A percentile compares a stretch with the other conserved stretches of the same genome.
These are phyloP conservation scores for Xylota segnis DNA, from an alignment of 2,888 invertebrate species.

Conservation along the genomic window DNA sequence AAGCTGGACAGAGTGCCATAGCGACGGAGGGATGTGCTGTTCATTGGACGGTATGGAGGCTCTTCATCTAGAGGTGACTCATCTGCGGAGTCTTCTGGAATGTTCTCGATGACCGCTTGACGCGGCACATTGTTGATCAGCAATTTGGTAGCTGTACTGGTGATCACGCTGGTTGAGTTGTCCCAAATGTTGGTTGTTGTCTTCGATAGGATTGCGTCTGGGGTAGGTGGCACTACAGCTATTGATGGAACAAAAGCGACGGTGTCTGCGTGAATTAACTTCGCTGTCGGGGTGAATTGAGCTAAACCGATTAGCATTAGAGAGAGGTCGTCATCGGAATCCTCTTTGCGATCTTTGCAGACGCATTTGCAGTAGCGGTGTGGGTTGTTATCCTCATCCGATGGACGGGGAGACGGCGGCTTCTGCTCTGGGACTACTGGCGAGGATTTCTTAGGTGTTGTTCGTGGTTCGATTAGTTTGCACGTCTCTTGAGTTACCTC, in stretches of 20 bases:
- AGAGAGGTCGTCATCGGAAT: conserved; percentile 87
- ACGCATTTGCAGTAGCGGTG: conserved; percentile 80
- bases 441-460: conserved; percentile 77
- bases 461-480: conserved; percentile 82
- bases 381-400: conserved; percentile 55
- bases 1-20: conserved; percentile 91
- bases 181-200: conserved; percentile 84
- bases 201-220: conserved; percentile 85
- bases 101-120: conserved; percentile 82
- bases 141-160: conserved; percentile 79
- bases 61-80: conserved; percentile 90
- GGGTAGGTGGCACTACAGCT: conserved; percentile 91
- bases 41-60: conserved; percentile 90
- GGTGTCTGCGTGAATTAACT: conserved; percentile 85
- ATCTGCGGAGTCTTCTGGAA: conserved; percentile 87
- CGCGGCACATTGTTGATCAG: conserved; percentile 79
- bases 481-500: conserved; percentile 84
- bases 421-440: neutral
- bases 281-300: conserved; percentile 85
- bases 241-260: conserved; percentile 87
- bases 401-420: neutral
- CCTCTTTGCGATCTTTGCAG: conserved; percentile 80
- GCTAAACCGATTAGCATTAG: conserved; percentile 89
- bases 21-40: conserved; percentile 84
- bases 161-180: conserved; percentile 78